phyloP scores from a whole-genome alignment of 2,797 vertebrate genomes.

The Danio choprae region DNA sequence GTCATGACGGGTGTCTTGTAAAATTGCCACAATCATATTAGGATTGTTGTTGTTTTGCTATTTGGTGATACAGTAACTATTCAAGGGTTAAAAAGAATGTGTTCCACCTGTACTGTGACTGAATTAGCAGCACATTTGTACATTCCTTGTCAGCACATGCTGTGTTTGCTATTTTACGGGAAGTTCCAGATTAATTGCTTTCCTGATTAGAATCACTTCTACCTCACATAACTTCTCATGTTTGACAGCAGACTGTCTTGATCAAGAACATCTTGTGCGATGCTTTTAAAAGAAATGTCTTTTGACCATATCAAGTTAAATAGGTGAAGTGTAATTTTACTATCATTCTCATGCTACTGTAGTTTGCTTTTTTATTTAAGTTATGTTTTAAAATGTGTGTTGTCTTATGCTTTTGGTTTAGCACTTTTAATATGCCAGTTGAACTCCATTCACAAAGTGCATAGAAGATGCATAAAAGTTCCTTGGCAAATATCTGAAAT shows the following conservation, averaged over 20 bases:
- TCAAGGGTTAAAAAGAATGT: constrained; percentile 1
- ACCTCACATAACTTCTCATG: not conserved
- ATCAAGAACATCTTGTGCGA: constrained; percentile 2
- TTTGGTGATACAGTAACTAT: not conserved
- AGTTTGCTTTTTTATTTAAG: too few species aligned
- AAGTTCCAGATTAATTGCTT: not conserved
- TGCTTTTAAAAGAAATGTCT: not conserved
- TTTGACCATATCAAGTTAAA: not conserved
- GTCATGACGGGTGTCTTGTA: constrained; percentile 22
- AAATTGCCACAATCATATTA: constrained; percentile 23
- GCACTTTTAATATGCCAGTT: too few species aligned
- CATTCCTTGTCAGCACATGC: constrained; percentile 8
- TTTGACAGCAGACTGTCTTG: not conserved
- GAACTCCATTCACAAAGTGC: too few species aligned
- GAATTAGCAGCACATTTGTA: not conserved
- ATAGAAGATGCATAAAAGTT: too few species aligned
- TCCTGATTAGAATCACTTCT: not conserved
- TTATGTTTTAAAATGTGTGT: too few species aligned
- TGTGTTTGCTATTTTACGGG: not conserved
- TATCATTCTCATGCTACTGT: too few species aligned
- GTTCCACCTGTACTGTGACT: not conserved
- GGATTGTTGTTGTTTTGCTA: not conserved
- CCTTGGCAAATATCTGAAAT: too few species aligned
- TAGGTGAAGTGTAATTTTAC: not conserved
- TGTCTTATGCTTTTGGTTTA: too few species aligned